A percentile compares a stretch with the other conserved stretches of the same genome.
These are phyloP conservation scores for Trypoxylus dichotomus DNA, from an alignment of 1,140 invertebrate genomes.

Conservation along the genomic window DNA sequence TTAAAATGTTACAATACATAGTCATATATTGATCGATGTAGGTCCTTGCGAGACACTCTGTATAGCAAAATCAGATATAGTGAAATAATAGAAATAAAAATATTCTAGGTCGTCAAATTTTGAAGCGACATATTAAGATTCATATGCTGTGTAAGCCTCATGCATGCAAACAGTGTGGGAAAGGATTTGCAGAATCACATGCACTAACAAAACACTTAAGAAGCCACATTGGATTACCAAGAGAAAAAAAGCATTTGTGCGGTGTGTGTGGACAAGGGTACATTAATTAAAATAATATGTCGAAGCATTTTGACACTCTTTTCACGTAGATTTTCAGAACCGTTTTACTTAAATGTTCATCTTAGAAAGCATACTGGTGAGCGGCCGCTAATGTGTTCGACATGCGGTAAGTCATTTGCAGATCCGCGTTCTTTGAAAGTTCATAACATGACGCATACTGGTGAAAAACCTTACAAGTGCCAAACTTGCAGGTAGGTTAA, in stretches of 20 bases:
- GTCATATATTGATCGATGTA: no score
- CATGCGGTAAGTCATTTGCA: conserved; percentile 59
- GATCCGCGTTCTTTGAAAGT: conserved; percentile 57
- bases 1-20: no score
- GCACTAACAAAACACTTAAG: conserved; percentile 46
- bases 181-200: conserved; percentile 47
- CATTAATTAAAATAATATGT: conserved; percentile 42
- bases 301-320: conserved; percentile 33
- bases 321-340: conserved; percentile 50
- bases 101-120: conserved; percentile 36
- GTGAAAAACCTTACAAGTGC: conserved; percentile 62
- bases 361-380: conserved; percentile 54
- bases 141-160: conserved; percentile 47
- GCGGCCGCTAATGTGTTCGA: conserved; percentile 53
- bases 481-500: conserved; percentile 57
- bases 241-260: conserved; percentile 44
- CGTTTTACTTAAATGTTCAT: conserved; percentile 50
- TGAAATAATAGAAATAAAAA: background rate
- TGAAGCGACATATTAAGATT: conserved; percentile 47
- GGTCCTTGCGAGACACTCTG: no score
- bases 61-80: no score
- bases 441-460: conserved; percentile 62
- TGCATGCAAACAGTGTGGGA: conserved; percentile 45
- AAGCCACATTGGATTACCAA: conserved; percentile 42
- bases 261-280: conserved; percentile 38